Evolutionary conservation across 1,140 invertebrate species (phyloP).

Genomic region (Drosophila sturtevanti): DNA sequence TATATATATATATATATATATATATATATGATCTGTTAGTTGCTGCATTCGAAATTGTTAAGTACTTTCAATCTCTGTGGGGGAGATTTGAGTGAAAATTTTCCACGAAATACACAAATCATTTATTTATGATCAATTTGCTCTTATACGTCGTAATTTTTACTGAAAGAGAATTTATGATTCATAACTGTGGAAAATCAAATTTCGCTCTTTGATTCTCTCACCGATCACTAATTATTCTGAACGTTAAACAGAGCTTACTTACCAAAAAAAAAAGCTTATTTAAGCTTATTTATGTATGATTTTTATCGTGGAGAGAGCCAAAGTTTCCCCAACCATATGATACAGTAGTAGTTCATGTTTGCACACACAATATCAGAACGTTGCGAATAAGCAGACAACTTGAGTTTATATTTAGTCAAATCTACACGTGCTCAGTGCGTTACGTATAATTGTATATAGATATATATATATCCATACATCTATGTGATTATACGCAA

Average conservation of each 20-base stretch:
- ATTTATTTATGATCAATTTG: neutral
- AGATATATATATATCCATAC: neutral
- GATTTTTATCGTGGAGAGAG: too few relatives aligned
- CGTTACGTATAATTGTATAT: neutral
- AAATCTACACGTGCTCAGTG: neutral
- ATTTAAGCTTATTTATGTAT: too few relatives aligned
- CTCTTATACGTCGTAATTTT: neutral
- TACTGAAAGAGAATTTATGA: too few relatives aligned
- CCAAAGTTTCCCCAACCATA: too few relatives aligned
- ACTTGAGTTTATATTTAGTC: neutral
- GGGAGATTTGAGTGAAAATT: neutral
- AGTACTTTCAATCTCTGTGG: neutral
- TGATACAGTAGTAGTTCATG: too few relatives aligned
- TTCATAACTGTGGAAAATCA: too few relatives aligned
- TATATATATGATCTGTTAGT: neutral
- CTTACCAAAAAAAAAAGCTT: too few relatives aligned
- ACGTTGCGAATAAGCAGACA: neutral
- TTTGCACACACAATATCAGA: neutral
- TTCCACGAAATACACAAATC: slow-evolving; percentile 11
- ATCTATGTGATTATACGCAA: neutral
- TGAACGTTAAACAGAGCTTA: too few relatives aligned
- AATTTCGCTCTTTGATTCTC: too few relatives aligned
- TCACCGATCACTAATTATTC: too few relatives aligned
- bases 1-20: too few relatives aligned
- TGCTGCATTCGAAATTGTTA: neutral